Base-by-base conservation (phyloP, 2,797 vertebrate genomes). In the Cygnus olor region DNA sequence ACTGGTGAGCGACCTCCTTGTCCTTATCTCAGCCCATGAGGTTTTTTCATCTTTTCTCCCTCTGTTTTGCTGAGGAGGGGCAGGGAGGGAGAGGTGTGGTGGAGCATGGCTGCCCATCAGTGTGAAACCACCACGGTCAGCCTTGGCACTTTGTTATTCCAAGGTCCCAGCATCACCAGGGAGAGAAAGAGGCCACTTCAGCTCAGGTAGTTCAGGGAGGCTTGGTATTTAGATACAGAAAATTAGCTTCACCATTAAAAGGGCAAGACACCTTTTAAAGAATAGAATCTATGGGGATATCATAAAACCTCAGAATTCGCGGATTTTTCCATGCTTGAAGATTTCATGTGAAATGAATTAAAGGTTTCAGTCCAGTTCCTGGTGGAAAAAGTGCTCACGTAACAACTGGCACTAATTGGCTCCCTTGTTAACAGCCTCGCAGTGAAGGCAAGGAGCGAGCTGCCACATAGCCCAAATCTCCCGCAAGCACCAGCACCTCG, bases 351-450 rank as follows among this genome's bases (percentile, higher is more conserved):
- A 78, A 93, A 85, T 1, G 42, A 92, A 88, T 66, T 36, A 25
- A 86, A 90, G 84, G 44, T 81, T 92, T 95, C 93, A 63, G 16
- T 58, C 28, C 5, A 16, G 42, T 76, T 88, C 78, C 54, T 90
- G 45, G 69, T 66, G 69, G 69, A 53, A 56, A 30, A 83, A 73
- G 54, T 14, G 74, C 58, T 95, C 69, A 14, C 81, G 85, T 92
- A 79, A 72, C 79, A 53, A 21, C 82, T 32, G 38, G 61, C 69
- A 71, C 65, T 97, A 95, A 96, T 79, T 95, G 93, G 78, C 66
- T 97, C 89, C 92, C 88, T 81, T 19, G 83, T 64, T 60, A 90
- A 88, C 64, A 60, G 89, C 40, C 88, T 70, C 0, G 0, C 30
- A 11, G 71, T 20, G 63, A 13, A 73, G 54, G 36, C 40, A 40